phyloP scores from a whole-genome alignment of 2,888 invertebrate genomes.

The Ennomos fuscantarius region DNA sequence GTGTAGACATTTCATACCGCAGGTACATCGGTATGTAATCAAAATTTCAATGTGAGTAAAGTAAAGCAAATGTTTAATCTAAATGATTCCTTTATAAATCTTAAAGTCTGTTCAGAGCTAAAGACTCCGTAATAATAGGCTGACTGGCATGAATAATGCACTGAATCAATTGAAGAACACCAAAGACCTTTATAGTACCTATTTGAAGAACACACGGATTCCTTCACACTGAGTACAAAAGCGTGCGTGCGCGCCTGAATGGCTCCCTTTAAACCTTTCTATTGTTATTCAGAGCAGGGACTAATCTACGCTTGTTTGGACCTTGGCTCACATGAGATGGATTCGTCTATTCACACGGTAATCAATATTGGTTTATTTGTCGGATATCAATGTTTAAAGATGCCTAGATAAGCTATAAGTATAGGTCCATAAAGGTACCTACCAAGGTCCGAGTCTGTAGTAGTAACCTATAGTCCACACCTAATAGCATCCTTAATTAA shows the following conservation, averaged over 20 bases:
- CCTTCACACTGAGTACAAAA: constrained; percentile 29
- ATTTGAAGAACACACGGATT: constrained; percentile 23
- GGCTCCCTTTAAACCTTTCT: constrained; percentile 39
- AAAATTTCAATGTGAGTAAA: too few species aligned
- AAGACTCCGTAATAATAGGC: constrained; percentile 25
- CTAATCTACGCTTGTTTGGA: constrained; percentile 24
- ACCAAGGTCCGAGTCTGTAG: too few species aligned
- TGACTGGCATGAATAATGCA: constrained; percentile 49
- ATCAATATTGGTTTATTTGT: constrained; percentile 12
- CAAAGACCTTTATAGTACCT: too few species aligned
- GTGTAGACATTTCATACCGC: too few species aligned
- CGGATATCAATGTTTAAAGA: not conserved
- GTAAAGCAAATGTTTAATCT: not conserved
- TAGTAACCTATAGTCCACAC: too few species aligned
- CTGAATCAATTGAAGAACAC: constrained; percentile 28
- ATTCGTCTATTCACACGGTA: constrained; percentile 17
- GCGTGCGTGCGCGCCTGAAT: constrained; percentile 61
- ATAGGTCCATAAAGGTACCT: too few species aligned
- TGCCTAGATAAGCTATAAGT: too few species aligned
- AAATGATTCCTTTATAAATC: constrained; percentile 5
- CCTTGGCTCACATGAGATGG: constrained; percentile 32
- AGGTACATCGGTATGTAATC: too few species aligned
- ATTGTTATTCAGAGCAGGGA: constrained; percentile 34
- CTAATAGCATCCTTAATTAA: too few species aligned
- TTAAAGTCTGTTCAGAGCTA: not conserved